A percentile compares a stretch with the other conserved stretches of the same genome.
Conservation (phyloP, 2,797 vertebrate genomes). For the Paguma larvata region DNA sequence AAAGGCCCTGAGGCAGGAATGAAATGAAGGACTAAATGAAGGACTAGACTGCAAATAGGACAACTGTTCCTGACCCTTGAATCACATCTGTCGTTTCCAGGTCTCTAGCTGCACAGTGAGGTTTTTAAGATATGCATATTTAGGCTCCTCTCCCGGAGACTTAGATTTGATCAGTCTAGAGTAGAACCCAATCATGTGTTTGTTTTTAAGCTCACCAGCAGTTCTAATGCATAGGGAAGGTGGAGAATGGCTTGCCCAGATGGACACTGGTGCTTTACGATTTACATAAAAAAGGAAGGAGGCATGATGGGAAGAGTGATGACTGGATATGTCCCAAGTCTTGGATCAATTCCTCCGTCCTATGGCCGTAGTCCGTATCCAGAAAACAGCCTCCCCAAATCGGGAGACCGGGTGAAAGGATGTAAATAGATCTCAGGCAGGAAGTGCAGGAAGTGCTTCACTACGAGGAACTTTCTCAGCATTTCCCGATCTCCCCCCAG, state of each 20-base stretch:
- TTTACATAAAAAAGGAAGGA: neutral
- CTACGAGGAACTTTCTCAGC: neutral
- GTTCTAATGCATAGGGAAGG: neutral
- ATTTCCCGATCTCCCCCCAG: neutral
- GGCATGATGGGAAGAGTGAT: neutral
- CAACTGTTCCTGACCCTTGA: neutral
- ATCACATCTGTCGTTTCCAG: neutral
- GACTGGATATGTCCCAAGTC: neutral
- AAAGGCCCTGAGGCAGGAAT: slow-evolving; percentile 17
- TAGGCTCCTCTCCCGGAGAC: neutral
- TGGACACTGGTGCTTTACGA: neutral
- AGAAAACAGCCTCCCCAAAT: neutral
- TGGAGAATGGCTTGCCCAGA: neutral
- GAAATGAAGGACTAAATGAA: neutral
- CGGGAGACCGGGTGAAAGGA: neutral
- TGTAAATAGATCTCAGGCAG: neutral
- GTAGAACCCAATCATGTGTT: neutral
- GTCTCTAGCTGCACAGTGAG: neutral
- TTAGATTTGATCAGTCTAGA: neutral
- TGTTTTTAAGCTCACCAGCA: neutral
- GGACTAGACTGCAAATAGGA: neutral
- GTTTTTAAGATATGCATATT: neutral
- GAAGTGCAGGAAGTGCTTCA: neutral
- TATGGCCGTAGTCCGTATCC: neutral
- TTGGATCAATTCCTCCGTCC: neutral